Conservation (phyloP, 2,113 vertebrate genomes). For the Corvus hawaiiensis region DNA sequence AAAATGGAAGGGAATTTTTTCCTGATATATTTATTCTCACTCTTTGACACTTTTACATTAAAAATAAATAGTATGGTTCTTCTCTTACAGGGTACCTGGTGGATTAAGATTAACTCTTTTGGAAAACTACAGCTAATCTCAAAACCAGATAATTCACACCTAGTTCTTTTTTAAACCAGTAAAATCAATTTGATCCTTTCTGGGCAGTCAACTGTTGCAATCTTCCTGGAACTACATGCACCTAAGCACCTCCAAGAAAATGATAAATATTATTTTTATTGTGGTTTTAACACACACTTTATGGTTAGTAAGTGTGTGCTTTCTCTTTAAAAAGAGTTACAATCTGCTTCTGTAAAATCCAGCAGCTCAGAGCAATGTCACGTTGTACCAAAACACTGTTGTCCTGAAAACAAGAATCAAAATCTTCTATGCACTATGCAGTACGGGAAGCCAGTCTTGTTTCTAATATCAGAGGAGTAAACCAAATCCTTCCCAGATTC, state of each 20-base stretch:
- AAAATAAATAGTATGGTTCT: neutral
- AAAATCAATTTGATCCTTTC: neutral
- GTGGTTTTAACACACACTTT: neutral
- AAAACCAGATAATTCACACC: neutral
- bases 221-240: neutral
- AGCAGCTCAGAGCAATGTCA: neutral
- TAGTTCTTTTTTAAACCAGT: neutral
- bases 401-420: neutral
- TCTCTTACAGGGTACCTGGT: neutral
- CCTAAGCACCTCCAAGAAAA: neutral
- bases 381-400: neutral
- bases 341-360: neutral
- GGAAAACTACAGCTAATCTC: neutral
- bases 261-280: neutral
- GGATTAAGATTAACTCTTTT: neutral
- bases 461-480: neutral
- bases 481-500: neutral
- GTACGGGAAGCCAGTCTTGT: neutral
- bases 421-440: fast-evolving
- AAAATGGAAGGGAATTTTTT: neutral
- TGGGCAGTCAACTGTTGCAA: neutral
- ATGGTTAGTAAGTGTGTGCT: neutral
- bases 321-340: neutral
- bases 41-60: neutral
- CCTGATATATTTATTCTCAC: neutral